A percentile compares a stretch with the other conserved stretches of the same genome.
These are phyloP conservation scores for Periparus ater DNA, from an alignment of 2,797 vertebrate genomes.

Conservation along the genomic window DNA sequence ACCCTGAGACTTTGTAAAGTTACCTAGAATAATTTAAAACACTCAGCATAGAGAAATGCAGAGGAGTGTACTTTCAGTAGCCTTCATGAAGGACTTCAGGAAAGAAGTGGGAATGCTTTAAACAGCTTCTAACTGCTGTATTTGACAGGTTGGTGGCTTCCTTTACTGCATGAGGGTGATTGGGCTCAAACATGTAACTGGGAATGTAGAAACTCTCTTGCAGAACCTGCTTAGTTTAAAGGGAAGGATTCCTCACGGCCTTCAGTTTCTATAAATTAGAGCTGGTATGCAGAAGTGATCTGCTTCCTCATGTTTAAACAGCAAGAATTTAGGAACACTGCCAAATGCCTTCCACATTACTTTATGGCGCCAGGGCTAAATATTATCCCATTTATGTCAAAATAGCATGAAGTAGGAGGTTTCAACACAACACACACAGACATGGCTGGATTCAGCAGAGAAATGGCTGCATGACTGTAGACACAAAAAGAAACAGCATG, in stretches of 20 bases:
- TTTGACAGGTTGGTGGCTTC: not conserved
- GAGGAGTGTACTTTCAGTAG: not conserved
- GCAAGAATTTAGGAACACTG: not conserved
- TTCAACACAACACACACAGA: not conserved
- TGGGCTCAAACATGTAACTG: not conserved
- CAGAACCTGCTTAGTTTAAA: not conserved
- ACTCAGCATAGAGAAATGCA: not conserved
- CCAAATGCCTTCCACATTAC: conserved; percentile 23
- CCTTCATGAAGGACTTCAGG: not conserved
- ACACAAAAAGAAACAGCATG: not conserved
- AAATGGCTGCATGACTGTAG: not conserved
- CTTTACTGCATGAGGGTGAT: not conserved
- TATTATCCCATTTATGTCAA: not conserved
- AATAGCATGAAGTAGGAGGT: not conserved
- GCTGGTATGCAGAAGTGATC: not conserved
- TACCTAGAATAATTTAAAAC: not conserved
- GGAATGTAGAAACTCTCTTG: not conserved
- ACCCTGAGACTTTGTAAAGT: not conserved
- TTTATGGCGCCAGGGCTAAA: not conserved
- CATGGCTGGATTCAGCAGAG: not conserved
- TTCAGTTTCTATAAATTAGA: not conserved
- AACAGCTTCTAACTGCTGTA: not conserved
- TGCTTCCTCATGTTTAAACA: conserved; percentile 15
- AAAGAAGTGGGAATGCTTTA: not conserved
- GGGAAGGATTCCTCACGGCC: not conserved